Evolutionary conservation across 1,140 invertebrate genomes (phyloP), one percentile per base, ranked within the genome.

Genomic region (Mylabris phalerata): DNA sequence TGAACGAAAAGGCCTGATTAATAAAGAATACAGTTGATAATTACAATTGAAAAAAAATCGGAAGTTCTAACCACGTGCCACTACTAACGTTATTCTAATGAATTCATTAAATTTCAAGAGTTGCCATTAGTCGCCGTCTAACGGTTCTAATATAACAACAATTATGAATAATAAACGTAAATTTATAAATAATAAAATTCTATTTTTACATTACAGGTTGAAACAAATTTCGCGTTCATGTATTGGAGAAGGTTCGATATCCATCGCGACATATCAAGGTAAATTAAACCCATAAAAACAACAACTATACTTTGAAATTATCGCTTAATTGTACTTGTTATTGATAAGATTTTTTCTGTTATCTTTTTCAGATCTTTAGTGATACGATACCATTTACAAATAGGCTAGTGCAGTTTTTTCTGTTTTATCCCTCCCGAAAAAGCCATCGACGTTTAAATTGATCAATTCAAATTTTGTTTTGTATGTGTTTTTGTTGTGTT

Each of bases 211-310:
- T 76, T 77, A 61, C 73, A 77, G 75, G 62, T 70, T 66, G 61
- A 66, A 68, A 13, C 68, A 73, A 73, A 75, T 70, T 67, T 74
- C 69, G 76, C 73, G 74, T 79, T 76, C 75, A 80, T 82, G 81
- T 80, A 75, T 79, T 81, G 80, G 77, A 76, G 79, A 77, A 80
- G 79, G 77, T 82, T 82, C 71, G 75, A 82, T 70, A 82, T 82
- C 72, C 78, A 82, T 73, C 78, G 81, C 74, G 80, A 83, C 77
- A 82, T 83, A 71, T 81, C 81, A 75, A 82, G 82, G 82, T 83
- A 75, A 60, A 19, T 19, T 19, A 19, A 19, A 19, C 19, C 19
- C 19, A 19, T 19, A 42, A 42, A 10, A n/a, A 42, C 9, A 9
- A 10, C 9, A 10, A n/a, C 9, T 42, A 1, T 19, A 19, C 19